Conservation (phyloP, 2,888 invertebrate species). For the Pyrrhosoma nymphula region DNA sequence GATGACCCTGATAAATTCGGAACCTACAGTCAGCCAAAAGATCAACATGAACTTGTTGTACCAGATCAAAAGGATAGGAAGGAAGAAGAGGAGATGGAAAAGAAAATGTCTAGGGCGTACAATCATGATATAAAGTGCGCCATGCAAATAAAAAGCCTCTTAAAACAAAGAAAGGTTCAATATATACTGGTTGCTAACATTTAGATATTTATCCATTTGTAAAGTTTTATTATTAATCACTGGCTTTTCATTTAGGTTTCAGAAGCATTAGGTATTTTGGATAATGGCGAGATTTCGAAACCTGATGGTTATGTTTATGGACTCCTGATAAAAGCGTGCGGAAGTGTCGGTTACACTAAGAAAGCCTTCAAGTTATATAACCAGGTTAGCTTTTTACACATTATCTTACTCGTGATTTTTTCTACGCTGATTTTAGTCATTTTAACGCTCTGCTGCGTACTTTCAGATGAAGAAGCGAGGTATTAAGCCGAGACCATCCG, state of each 20-base stretch:
- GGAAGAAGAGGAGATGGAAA: conserved; percentile 82
- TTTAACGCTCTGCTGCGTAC: not conserved
- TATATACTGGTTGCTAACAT: not conserved
- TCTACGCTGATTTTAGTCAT: not conserved
- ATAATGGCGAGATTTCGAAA: conserved; percentile 88
- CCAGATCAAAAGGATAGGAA: conserved; percentile 79
- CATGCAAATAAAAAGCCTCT: conserved; percentile 84
- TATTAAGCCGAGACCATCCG: conserved; percentile 84
- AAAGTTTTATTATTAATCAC: not conserved
- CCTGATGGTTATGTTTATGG: conserved; percentile 90
- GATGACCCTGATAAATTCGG: conserved; percentile 34
- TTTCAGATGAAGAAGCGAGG: conserved; percentile 87
- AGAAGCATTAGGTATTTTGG: conserved; percentile 89
- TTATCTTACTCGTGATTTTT: not conserved
- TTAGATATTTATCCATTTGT: not conserved
- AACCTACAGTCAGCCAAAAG: not conserved
- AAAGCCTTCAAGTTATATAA: conserved; percentile 92
- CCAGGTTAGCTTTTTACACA: conserved; percentile 76
- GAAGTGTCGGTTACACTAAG: conserved; percentile 89
- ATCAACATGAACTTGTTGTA: conserved; percentile 43
- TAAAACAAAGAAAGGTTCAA: conserved; percentile 83
- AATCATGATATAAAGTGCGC: conserved; percentile 84
- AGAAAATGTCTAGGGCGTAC: conserved; percentile 79
- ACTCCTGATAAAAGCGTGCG: conserved; percentile 90
- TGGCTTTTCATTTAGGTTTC: conserved; percentile 76